These are phyloP conservation scores for Hoplias malabaricus DNA, from an alignment of 2,113 vertebrate species.

Conservation along the genomic window DNA sequence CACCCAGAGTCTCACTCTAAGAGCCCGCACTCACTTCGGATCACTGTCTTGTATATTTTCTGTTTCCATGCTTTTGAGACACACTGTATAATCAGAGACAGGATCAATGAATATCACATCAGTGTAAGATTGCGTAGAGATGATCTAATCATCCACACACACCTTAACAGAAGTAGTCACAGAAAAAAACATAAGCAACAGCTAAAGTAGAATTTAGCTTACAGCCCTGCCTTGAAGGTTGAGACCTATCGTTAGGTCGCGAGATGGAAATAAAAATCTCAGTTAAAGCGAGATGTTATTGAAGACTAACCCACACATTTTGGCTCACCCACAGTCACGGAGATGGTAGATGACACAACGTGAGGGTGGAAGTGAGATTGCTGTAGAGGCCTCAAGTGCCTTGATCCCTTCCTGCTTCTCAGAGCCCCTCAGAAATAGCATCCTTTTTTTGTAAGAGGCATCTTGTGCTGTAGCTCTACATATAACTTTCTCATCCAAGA, in stretches of 20 bases:
- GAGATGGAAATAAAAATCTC: not conserved
- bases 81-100: no score
- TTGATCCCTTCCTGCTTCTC: slow-evolving; percentile 19
- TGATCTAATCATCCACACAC: no score
- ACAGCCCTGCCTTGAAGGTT: not conserved
- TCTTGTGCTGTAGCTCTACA: not conserved
- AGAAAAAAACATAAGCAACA: not conserved
- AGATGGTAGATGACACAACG: not conserved
- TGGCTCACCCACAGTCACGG: not conserved
- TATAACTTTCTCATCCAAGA: not conserved
- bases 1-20: no score
- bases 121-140: no score
- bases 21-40: no score
- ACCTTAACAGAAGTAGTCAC: not conserved
- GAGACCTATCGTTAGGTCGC: not conserved
- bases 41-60: no score
- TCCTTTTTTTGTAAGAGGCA: not conserved
- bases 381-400: not conserved
- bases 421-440: not conserved
- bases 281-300: slow-evolving; percentile 3
- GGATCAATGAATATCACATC: no score
- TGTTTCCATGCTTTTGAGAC: no score
- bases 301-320: slow-evolving; percentile 5
- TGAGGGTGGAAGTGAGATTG: not conserved
- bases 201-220: not conserved